Evolutionary conservation across 37 sponge, comb jelly and placozoan species (phyloP), one percentile per base, ranked within the genome.

Genomic region (Dysidea cf. avara): DNA sequence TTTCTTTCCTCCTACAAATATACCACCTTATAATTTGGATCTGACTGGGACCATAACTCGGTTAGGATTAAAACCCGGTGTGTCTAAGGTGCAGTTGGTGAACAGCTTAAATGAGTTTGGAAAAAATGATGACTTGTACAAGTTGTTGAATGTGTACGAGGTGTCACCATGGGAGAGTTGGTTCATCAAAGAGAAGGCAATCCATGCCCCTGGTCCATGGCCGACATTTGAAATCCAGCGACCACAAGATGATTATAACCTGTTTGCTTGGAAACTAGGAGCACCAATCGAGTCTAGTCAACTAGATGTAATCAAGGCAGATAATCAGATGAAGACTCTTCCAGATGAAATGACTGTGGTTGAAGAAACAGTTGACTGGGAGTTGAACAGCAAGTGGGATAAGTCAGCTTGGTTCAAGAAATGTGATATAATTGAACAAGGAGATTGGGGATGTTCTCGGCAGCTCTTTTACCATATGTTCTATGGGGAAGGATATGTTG

Each of bases 191-290:
- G 71, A 81, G 52, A 81, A 76, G 63, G 68, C 89, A 33, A 78
- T 93, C 12, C 94, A 93, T 69, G 94, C 94, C 25, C 94, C 94
- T 39, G 91, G 94, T 6, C 94, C 94, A 9, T 93, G 94, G 94
- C 63, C 73, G 3, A 93, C 94, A 12, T 93, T 93, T 79, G 94
- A 93, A 63, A 82, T 93, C 37, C 94, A 93, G 54, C 75, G 84
- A 22, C 90, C 94, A 36, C 94, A 93, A 62, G 94, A 93, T 71
- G 94, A 93, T 81, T 93, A 76, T 69, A 77, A 93, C 64, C 62
- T 93, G 40, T 64, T 93, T 38, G 86, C 90, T 12, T 93, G 94
- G 94, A 75, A 76, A 61, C 77, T 92, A 31, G 92, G 92, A 31
- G 48, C 49, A 38, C 51, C 53, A 39, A 25, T 92, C 17, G 37